A percentile compares a stretch with the other conserved stretches of the same genome.
These are phyloP conservation scores for Lasioglossum calceatum DNA, from an alignment of 2,888 invertebrate species.

Conservation along the genomic window DNA sequence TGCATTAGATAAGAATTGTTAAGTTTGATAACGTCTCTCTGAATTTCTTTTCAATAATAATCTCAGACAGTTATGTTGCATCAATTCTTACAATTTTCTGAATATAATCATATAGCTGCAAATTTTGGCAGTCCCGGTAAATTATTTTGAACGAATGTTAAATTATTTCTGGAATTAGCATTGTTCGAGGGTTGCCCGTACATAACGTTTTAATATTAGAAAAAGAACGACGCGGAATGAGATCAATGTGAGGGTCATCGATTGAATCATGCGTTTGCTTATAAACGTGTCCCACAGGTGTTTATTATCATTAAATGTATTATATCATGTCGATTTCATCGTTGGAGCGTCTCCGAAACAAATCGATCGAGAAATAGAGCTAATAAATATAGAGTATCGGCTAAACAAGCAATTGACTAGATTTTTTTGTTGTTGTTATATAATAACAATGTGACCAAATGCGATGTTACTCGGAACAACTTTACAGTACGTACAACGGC, in stretches of 20 bases:
- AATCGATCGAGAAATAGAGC: conserved; percentile 10
- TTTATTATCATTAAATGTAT: conserved; percentile 16
- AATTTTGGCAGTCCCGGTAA: too few relatives aligned
- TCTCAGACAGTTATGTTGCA: too few relatives aligned
- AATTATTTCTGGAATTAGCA: background rate
- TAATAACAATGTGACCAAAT: conserved; percentile 4
- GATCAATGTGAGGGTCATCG: too few relatives aligned
- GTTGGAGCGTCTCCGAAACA: background rate
- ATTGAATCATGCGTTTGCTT: background rate
- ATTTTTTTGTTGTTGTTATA: background rate
- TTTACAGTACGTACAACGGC: conserved; percentile 18
- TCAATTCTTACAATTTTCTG: too few relatives aligned
- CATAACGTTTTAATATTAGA: background rate
- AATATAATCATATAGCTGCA: too few relatives aligned
- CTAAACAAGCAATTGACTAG: conserved; percentile 19
- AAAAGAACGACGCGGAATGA: background rate
- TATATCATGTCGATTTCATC: conserved; percentile 21
- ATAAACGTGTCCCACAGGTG: conserved; percentile 17
- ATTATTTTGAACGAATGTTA: background rate
- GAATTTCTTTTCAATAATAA: too few relatives aligned
- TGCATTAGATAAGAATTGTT: too few relatives aligned
- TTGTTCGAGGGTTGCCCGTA: background rate
- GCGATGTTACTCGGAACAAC: background rate
- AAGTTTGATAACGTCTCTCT: too few relatives aligned
- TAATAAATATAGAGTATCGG: conserved; percentile 20